These are phyloP conservation scores for Triplophysa tibetana DNA, from an alignment of 2,113 vertebrate species.

Conservation along the genomic window DNA sequence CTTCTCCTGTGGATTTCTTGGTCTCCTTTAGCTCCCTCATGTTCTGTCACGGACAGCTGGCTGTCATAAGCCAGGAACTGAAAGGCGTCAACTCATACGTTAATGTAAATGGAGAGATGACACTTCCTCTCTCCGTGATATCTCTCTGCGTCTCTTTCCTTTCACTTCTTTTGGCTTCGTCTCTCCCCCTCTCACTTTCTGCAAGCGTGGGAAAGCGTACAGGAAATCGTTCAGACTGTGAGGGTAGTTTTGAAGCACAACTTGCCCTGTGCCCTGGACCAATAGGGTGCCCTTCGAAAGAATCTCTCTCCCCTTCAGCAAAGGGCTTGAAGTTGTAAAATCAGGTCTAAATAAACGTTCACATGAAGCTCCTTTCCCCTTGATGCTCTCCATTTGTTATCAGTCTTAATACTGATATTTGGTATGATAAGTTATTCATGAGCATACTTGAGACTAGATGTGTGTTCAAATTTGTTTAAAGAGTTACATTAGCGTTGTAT, in stretches of 20 bases:
- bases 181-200: conserved; percentile 29
- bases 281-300: conserved; percentile 11
- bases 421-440: too few species aligned
- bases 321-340: neutral
- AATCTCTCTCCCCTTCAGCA: neutral
- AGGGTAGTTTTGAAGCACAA: conserved; percentile 40
- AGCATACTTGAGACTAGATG: too few species aligned
- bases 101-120: conserved; percentile 63
- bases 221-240: conserved; percentile 55
- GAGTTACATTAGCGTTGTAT: too few species aligned
- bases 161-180: conserved; percentile 8
- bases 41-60: conserved; percentile 60
- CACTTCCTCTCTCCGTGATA: conserved; percentile 42
- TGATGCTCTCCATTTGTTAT: neutral
- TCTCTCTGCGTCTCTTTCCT: conserved; percentile 40
- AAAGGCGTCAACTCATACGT: conserved; percentile 52
- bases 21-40: neutral
- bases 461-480: too few species aligned
- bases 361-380: neutral
- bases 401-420: neutral
- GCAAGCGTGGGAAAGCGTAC: conserved; percentile 55
- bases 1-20: neutral
- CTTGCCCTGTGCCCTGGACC: conserved; percentile 41
- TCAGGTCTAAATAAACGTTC: neutral
- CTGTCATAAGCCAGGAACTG: conserved; percentile 57